phyloP scores from a whole-genome alignment of 1,140 invertebrate species.

The Anoplophora glabripennis region DNA sequence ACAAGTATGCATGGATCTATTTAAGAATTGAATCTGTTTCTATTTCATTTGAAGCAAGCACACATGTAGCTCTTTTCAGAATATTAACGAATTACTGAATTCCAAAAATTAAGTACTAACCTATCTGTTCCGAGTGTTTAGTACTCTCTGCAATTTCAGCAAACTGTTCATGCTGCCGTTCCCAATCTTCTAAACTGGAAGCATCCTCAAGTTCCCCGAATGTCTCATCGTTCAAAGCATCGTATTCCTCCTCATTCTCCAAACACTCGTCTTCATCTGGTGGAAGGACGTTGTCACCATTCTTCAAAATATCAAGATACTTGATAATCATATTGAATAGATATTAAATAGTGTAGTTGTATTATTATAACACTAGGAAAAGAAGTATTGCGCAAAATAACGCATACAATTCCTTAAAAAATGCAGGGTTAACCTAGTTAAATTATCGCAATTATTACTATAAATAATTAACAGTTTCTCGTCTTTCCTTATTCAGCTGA shows the following conservation, averaged over 20 bases:
- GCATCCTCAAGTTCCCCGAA: conserved; percentile 70
- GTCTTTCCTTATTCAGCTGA: too few relatives aligned
- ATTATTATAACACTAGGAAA: too few relatives aligned
- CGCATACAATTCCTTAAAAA: too few relatives aligned
- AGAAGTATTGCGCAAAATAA: too few relatives aligned
- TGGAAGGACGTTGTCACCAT: conserved; percentile 40
- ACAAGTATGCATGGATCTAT: too few relatives aligned
- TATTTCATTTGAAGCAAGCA: too few relatives aligned
- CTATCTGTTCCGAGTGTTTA: conserved; percentile 47
- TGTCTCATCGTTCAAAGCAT: conserved; percentile 87
- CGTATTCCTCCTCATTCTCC: conserved; percentile 77
- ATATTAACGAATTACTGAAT: conserved; percentile 5
- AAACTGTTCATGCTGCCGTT: conserved; percentile 67
- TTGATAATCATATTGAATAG: too few relatives aligned
- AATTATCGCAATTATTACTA: too few relatives aligned
- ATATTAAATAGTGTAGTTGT: too few relatives aligned
- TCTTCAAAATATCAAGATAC: conserved; percentile 25
- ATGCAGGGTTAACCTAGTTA: too few relatives aligned
- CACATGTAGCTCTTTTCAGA: too few relatives aligned
- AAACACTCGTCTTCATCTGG: conserved; percentile 60
- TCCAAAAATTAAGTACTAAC: conserved; percentile 21
- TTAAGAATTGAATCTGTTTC: background rate
- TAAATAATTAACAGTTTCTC: too few relatives aligned
- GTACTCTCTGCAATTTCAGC: conserved; percentile 59
- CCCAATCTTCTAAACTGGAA: conserved; percentile 63